Conservation (phyloP, 2,113 vertebrate genomes). For the Ellobius talpinus region DNA sequence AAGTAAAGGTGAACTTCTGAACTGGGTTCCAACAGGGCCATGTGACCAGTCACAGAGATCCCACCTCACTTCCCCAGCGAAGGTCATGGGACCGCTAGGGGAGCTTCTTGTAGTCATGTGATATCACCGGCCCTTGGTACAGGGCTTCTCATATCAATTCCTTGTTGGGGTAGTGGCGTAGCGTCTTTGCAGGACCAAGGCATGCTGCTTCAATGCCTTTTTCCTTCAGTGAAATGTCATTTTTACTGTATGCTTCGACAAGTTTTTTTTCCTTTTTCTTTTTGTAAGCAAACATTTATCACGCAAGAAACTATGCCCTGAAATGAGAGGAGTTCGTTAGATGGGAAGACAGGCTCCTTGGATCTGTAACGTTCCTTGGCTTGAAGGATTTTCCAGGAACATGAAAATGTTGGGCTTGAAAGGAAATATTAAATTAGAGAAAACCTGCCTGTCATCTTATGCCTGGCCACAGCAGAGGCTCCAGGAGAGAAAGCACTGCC, state of each 20-base stretch:
- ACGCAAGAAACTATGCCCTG: not conserved
- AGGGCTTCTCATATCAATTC: not conserved
- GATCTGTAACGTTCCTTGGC: not conserved
- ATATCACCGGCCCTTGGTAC: not conserved
- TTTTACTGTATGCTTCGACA: not conserved
- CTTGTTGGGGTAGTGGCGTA: not conserved
- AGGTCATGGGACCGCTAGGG: rapidly evolving
- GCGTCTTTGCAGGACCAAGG: rapidly evolving
- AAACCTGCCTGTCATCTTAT: not conserved
- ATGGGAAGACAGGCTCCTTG: not conserved
- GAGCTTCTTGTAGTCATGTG: rapidly evolving
- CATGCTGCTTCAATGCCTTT: not conserved
- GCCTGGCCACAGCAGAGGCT: not conserved
- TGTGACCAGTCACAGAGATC: not conserved
- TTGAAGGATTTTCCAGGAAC: not conserved
- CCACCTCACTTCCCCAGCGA: not conserved
- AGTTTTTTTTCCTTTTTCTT: not conserved
- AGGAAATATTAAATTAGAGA: not conserved
- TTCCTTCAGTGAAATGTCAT: not conserved
- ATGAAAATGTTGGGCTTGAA: not conserved
- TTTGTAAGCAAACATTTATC: not conserved
- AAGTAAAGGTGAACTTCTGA: not conserved
- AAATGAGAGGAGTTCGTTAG: not conserved
- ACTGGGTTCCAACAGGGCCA: no score
- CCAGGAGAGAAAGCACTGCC: not conserved